Base-by-base conservation (phyloP, 2,888 invertebrate genomes). In the Tachina lurida region DNA sequence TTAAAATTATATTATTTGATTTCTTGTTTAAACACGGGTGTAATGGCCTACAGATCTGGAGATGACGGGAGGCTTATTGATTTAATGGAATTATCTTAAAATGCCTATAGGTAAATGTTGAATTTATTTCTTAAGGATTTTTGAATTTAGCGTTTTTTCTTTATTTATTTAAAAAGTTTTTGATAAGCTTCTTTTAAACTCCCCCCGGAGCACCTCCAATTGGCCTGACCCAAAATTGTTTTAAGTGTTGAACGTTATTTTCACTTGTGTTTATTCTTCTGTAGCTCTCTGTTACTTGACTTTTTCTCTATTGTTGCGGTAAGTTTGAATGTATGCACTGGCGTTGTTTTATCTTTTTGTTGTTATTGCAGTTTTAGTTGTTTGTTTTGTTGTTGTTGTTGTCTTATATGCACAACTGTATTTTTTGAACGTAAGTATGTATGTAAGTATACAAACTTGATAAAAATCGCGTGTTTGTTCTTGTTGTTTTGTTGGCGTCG, bases 121-220 rank as follows among this genome's bases (percentile, higher is more conserved):
- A 56, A 56, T 56, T 56, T 13, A 70, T 41, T 22, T 56, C 15
- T 58, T 15, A 65, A 43, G 19, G 45, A 45, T n/a, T 52, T 1
- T 15, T 60, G 3, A 10, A 49, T 19, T 45, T 62, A 47, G 62
- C 60, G 31, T 70, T 58, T n/a, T 45, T 52, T 3, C 31, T 43
- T 63, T 54, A 15, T 62, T 13, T 58, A 12, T 71, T 54, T 47
- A 54, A 31, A 56, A 39, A 19, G 49, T 62, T 39, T 58, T 80
- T 76, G 63, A 86, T 81, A 63, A 84, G 45, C 67, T 78, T 71
- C 68, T 82, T 70, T 87, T 78, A 22, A 84, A 81, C 62, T 83
- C 92, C 92, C 89, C 90, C 91, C 92, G 90, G 90, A 92, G 90
- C 92, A 92, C 92, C 93, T 92, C 92, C 92, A 92, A 86, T 90